phyloP scores from a whole-genome alignment of 2,113 vertebrate genomes.

The Cebidichthys violaceus region DNA sequence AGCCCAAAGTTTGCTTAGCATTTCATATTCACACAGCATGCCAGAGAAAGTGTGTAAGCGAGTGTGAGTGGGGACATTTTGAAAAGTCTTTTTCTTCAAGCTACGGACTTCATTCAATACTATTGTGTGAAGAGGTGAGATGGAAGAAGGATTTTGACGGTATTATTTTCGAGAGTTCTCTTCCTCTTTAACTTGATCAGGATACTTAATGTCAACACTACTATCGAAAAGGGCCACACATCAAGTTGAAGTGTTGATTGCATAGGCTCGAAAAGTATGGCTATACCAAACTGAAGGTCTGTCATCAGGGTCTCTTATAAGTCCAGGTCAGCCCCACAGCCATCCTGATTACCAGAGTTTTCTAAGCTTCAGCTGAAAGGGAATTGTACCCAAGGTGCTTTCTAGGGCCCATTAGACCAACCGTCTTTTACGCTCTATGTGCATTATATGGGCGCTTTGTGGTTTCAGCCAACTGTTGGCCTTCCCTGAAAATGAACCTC shows the following conservation, averaged over 20 bases:
- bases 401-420: conserved; percentile 69
- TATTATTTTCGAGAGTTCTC: not conserved
- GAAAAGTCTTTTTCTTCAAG: not conserved
- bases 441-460: conserved; percentile 72
- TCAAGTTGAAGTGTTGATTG: conserved; percentile 46
- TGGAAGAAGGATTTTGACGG: not conserved
- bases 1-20: conserved; percentile 51
- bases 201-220: not conserved
- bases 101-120: not conserved
- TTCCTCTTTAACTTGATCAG: not conserved
- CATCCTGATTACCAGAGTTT: conserved; percentile 61
- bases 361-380: conserved; percentile 63
- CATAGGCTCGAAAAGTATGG: conserved; percentile 28
- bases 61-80: conserved; percentile 3
- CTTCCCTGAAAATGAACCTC: conserved; percentile 65
- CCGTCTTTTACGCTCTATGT: conserved; percentile 68
- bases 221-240: too few relatives aligned
- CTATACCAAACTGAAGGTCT: conserved; percentile 40
- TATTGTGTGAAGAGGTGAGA: not conserved
- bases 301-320: conserved; percentile 66
- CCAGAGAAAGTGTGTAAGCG: conserved; percentile 32
- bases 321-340: conserved; percentile 40
- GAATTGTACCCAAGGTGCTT: conserved; percentile 72
- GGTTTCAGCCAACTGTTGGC: conserved; percentile 66
- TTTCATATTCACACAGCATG: conserved; percentile 50